Evolutionary conservation across 2,888 invertebrate genomes (phyloP), one percentile per base, ranked within the genome.

Genomic region (Caenorhabditis afra): DNA sequence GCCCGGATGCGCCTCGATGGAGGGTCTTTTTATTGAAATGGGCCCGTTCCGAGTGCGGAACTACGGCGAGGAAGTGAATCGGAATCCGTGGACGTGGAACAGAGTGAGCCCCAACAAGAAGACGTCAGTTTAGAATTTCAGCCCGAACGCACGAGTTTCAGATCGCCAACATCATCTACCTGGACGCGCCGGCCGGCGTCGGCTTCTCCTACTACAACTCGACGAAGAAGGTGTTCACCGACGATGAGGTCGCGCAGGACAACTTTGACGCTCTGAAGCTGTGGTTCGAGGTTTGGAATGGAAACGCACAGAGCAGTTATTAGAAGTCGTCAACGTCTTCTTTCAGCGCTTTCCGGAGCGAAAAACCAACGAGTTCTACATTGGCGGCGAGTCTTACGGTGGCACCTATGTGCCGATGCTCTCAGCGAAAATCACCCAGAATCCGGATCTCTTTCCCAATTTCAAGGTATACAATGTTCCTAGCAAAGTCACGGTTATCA

Each of bases 141-240:
- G 4, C 53, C 22, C 23, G n/a, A n/a, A n/a, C n/a, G n/a, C n/a
- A n/a, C n/a, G n/a, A n/a, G n/a, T 81, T 80, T 12, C 55, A 92
- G 91, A 84, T 90, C 23, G 91, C 92, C 29, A 92, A 92, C 81
- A 91, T 92, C 77, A 81, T 92, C 66, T 92, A 91, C 81, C 79
- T 92, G 79, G 92, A 92, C 83, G 90, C 92, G 0, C 92, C 92
- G 16, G 92, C 92, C 18, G 92, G 92, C 23, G 92, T 92, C 39
- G 92, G 92, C 0, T 92, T 90, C 82, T 92, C 92, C 0, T 91
- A 91, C 80, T 90, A 82, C 16, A 83, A 85, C 18, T 50, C 68
- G 1, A 82, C 79, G 1, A 59, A 45, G 1, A 70, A 22, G 23
- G 55, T 53, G 12, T 87, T 81, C 57, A 87, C 78, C 16, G 86